Evolutionary conservation across 2,888 invertebrate genomes (phyloP), one percentile per base, ranked within the genome.

Genomic region (Saturnia japonica): DNA sequence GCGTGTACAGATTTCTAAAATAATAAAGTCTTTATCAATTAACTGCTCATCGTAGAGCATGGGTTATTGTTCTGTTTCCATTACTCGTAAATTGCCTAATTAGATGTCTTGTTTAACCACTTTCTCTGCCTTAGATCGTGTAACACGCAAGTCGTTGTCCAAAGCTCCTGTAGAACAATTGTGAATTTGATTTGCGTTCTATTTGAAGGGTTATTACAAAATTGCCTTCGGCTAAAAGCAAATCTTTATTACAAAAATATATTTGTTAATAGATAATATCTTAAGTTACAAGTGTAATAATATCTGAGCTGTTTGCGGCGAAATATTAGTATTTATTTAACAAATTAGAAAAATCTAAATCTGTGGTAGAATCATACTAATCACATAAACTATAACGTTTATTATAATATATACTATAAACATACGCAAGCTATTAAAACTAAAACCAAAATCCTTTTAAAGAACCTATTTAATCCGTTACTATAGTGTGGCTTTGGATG

Each of bases 61-160:
- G 8, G 43, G 67, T 45, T 69, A 68, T 68, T 69, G 64, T 72
- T 69, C 62, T 40, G 74, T 74, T 71, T 47, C 22, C 62, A 68
- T 66, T 72, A 54, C 68, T 47, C 66, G 69, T 68, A 67, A 80
- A 76, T 74, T 81, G 82, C 79, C 78, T 85, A 84, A 85, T 80
- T 81, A 78, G 75, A 77, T 73, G 78, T 74, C 78, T 83, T 79
- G 83, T 85, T 83, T 85, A 80, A 81, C 78, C 77, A 87, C 87
- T 88, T 87, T 88, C 85, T 81, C 85, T 75, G 69, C 68, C 74
- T 77, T 77, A 75, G 76, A 81, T 78, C 77, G 34, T 40, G 42
- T 34, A 40, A 25, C 14, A 45, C 25, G 68, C 68, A 71, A 71
- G 51, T 51, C 22, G 51, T 66, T 66, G 64, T 40, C 64, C 70